phyloP scores from a whole-genome alignment of 2,797 vertebrate species.

The Eulemur albifrons region DNA sequence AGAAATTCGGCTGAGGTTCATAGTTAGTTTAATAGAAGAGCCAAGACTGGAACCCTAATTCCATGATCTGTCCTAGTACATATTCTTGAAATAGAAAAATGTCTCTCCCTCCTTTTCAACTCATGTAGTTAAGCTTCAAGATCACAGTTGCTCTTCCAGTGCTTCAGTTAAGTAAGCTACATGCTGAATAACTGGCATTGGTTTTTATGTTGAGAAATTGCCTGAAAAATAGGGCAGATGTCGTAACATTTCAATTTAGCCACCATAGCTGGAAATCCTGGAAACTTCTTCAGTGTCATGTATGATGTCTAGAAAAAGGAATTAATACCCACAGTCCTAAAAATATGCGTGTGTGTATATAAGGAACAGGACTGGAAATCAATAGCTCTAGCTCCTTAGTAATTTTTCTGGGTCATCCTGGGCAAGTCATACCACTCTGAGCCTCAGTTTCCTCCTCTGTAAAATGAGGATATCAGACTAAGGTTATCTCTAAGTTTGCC shows the following conservation, averaged over 20 bases:
- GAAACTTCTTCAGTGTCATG: constrained; percentile 33
- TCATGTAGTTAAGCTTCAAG: constrained; percentile 35
- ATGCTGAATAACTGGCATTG: constrained; percentile 63
- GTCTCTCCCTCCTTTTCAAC: background rate
- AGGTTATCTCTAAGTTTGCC: background rate
- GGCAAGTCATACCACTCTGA: background rate
- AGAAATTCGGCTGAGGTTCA: background rate
- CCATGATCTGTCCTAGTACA: background rate
- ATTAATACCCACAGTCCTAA: background rate
- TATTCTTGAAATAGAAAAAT: background rate
- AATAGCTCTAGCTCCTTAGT: background rate
- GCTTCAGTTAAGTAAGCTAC: constrained; percentile 54
- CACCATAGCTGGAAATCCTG: constrained; percentile 48
- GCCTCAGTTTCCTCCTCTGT: background rate
- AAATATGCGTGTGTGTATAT: background rate
- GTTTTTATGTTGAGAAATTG: constrained; percentile 57
- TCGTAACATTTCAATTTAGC: constrained; percentile 65
- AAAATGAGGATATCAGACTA: background rate
- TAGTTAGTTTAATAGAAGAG: background rate
- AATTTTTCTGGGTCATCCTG: background rate
- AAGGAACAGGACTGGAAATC: background rate
- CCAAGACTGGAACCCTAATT: background rate
- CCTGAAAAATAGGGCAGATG: constrained; percentile 66
- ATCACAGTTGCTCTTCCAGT: constrained; percentile 42
- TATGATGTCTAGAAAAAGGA: constrained; percentile 6